phyloP scores from a whole-genome alignment of 2,113 vertebrate genomes.

The Anguilla rostrata region DNA sequence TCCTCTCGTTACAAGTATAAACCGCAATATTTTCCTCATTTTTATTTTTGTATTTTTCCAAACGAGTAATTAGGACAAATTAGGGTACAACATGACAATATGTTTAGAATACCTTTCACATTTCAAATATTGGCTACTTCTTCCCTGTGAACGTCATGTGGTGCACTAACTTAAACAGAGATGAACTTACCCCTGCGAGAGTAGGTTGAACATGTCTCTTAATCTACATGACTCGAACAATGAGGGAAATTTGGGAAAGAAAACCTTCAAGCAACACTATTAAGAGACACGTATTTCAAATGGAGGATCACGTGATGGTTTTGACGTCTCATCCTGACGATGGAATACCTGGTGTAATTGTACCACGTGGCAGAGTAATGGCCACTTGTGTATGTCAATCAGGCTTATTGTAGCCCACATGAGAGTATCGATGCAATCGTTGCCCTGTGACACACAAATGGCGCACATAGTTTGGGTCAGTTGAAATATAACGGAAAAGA shows the following conservation, averaged over 20 bases:
- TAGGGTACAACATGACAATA: neutral
- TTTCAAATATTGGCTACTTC: neutral
- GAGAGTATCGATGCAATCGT: neutral
- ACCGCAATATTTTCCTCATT: neutral
- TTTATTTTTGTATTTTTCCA: neutral
- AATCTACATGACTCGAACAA: neutral
- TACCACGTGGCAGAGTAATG: slow-evolving; percentile 1
- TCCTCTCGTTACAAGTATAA: slow-evolving; percentile 10
- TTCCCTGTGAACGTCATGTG: neutral
- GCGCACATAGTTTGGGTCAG: neutral
- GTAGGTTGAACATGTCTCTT: neutral
- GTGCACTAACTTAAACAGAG: neutral
- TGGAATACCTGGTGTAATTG: neutral
- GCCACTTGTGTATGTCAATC: slow-evolving; percentile 4
- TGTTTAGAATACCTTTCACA: neutral
- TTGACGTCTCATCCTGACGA: neutral
- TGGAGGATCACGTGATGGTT: neutral
- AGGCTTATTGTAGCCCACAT: neutral
- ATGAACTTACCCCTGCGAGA: neutral
- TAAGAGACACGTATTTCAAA: neutral
- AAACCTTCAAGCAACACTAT: neutral
- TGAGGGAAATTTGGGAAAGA: neutral
- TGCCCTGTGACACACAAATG: neutral
- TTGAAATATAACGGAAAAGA: neutral
- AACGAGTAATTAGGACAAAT: neutral